Evolutionary conservation across 1,140 invertebrate species (phyloP), one percentile per base, ranked within the genome.

Genomic region (Cydia fagiglandana): DNA sequence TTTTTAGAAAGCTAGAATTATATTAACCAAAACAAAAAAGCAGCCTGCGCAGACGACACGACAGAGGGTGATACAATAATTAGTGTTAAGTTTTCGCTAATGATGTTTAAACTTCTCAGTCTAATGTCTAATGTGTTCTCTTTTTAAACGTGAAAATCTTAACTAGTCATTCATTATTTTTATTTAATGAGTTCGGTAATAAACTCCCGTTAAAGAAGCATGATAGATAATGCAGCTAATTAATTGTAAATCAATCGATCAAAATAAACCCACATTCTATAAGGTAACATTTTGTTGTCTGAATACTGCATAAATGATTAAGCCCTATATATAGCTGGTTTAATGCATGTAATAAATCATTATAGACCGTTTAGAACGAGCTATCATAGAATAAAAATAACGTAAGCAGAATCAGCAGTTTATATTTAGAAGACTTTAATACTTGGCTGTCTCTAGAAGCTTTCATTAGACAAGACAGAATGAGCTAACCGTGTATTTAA

Each of bases 331-430:
- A 70, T 70, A 38, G 66, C 30, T 30, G 66, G 34, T 70, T 34
- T 17, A 38, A 38, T 38, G 34, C 20, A 41, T 17, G 64, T 70
- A 41, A 70, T 70, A 70, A 70, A 70, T 70, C 66, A 45, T 6
- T 41, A 20, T 38, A 17, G 66, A 70, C 45, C 45, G 66, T 70
- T 70, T 41, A 2, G n/a, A 41, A 70, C 34, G 38, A 20, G n/a
- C 17, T n/a, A 70, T 70, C 64, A 66, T 66, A 66, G 56, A 61
- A 61, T 61, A 24, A 61, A 61, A 61, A 61, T 61, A 61, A 24
- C 56, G 17, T 9, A 24, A 61, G 17, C 56, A 20, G 56, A 24
- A 61, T 24, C 56, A 61, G 20, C 20, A 20, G 56, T 20, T 20
- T 61, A 61, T 61, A 61, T 61, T 61, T 61, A 61, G 56, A 20